These are phyloP conservation scores for Leptinotarsa defecta DNA, from an alignment of 1,140 invertebrate genomes.

Conservation along the genomic window DNA sequence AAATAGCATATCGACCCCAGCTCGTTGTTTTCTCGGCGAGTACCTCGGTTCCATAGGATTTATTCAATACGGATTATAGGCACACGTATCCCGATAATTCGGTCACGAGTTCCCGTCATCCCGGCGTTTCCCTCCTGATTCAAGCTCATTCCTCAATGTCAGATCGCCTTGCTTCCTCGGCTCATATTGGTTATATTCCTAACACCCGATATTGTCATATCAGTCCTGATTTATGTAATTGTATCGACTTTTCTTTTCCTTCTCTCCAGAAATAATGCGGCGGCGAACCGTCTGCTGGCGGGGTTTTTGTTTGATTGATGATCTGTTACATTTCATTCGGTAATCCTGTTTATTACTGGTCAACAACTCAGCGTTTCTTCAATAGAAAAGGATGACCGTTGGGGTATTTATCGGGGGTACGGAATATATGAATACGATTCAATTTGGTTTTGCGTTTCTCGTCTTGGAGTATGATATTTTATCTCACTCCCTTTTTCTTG, in stretches of 20 bases:
- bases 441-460: neutral
- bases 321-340: constrained; percentile 23
- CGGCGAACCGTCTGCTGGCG: constrained; percentile 11
- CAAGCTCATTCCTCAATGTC: constrained; percentile 48
- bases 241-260: constrained; percentile 45
- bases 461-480: no score
- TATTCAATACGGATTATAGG: constrained; percentile 29
- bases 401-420: neutral
- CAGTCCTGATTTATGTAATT: constrained; percentile 51
- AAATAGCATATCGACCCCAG: neutral
- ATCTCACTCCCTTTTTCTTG: no score
- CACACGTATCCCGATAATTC: constrained; percentile 42
- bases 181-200: constrained; percentile 51
- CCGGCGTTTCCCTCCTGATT: constrained; percentile 29
- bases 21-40: constrained; percentile 3
- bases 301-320: constrained; percentile 38
- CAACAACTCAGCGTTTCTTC: constrained; percentile 28
- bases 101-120: constrained; percentile 40
- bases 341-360: constrained; percentile 33
- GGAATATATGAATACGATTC: neutral
- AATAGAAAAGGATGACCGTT: constrained; percentile 9
- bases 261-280: constrained; percentile 13
- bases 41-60: constrained; percentile 12
- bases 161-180: constrained; percentile 30
- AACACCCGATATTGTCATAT: constrained; percentile 52